Conservation (phyloP, 2,113 vertebrate species). For the Ceyx margarethae region DNA sequence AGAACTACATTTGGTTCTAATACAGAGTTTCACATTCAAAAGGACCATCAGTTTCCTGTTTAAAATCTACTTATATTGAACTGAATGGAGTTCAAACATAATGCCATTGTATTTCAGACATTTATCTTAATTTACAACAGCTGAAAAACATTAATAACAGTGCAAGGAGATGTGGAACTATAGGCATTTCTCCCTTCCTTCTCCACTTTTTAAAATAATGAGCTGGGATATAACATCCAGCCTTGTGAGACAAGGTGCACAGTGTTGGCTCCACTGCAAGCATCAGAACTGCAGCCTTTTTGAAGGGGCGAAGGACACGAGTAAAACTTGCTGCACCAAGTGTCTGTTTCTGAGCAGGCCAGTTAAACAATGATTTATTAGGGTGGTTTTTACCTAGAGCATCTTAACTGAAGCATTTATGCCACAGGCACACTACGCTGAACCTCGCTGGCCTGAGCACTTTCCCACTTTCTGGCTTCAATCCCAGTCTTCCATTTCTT, state of each 20-base stretch:
- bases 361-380: neutral
- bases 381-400: neutral
- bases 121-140: constrained; percentile 63
- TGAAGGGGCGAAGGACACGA: neutral
- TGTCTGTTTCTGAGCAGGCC: neutral
- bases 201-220: neutral
- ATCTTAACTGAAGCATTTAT: neutral
- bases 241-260: neutral
- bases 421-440: neutral
- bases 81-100: constrained; percentile 59
- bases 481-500: neutral
- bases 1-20: constrained; percentile 68
- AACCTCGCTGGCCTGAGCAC: neutral
- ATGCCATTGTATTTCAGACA: constrained; percentile 63
- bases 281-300: accelerated
- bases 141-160: constrained; percentile 55
- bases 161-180: constrained; percentile 1
- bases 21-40: constrained; percentile 66
- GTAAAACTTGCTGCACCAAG: neutral
- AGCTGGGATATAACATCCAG: neutral
- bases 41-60: constrained; percentile 49
- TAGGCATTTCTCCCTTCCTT: neutral
- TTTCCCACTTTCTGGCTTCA: neutral
- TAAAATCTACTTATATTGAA: constrained; percentile 57
- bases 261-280: neutral